Conservation (phyloP, 2,113 vertebrate genomes). For the Muscicapa adusta region DNA sequence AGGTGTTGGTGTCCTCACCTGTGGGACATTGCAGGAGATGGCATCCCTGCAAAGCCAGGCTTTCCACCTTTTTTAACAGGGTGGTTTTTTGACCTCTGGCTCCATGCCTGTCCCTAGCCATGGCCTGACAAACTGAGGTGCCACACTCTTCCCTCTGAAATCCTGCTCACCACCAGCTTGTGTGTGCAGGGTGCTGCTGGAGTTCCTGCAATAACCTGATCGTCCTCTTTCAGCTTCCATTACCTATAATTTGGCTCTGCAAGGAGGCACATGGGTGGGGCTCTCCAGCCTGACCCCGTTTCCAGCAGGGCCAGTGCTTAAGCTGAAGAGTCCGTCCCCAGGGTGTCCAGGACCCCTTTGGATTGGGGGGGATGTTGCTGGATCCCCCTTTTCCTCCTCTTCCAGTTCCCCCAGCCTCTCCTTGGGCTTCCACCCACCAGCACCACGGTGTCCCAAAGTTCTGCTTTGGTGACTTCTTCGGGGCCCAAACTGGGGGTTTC, state of each 20-base stretch:
- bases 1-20: not conserved
- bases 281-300: not conserved
- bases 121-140: not conserved
- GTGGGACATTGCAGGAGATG: rapidly evolving
- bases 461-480: not conserved
- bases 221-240: not conserved
- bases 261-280: not conserved
- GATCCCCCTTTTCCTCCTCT: not conserved
- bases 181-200: not conserved
- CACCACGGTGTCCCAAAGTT: rapidly evolving
- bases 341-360: not conserved
- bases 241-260: not conserved
- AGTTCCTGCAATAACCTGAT: not conserved
- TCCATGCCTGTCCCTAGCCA: not conserved
- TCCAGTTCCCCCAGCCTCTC: not conserved
- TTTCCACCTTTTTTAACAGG: not conserved
- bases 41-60: not conserved
- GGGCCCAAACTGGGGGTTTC: not conserved
- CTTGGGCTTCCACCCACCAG: not conserved
- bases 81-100: not conserved
- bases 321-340: not conserved
- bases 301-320: not conserved
- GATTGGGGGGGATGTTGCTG: not conserved
- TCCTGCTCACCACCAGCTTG: not conserved
- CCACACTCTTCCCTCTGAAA: not conserved